Evolutionary conservation across 2,113 vertebrate genomes (phyloP).

Genomic region (Lipotes vexillifer): DNA sequence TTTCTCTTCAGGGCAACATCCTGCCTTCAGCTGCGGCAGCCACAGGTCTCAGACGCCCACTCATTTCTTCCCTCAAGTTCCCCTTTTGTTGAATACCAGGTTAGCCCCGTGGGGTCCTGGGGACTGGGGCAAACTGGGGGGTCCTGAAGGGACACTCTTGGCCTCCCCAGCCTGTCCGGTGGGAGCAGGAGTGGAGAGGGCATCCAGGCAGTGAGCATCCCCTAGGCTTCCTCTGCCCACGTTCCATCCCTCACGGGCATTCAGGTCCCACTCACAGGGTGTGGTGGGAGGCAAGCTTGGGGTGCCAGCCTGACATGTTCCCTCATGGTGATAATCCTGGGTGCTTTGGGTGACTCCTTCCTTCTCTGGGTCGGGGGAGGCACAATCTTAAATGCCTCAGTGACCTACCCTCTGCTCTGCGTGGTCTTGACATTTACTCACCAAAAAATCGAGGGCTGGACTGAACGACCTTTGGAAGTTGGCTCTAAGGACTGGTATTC

Average conservation of each 20-base stretch:
- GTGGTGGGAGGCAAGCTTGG: background rate
- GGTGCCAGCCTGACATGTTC: background rate
- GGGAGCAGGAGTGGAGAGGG: background rate
- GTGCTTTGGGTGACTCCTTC: background rate
- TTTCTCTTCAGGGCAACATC: background rate
- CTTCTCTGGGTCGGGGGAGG: background rate
- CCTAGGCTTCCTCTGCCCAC: background rate
- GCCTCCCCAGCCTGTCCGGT: background rate
- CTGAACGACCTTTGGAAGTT: background rate
- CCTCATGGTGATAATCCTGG: background rate
- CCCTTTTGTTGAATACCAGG: background rate
- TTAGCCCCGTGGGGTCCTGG: background rate
- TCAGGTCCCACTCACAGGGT: background rate
- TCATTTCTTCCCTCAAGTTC: background rate
- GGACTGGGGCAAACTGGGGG: background rate
- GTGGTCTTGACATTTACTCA: background rate
- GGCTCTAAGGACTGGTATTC: background rate
- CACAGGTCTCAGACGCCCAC: slow-evolving; percentile 61
- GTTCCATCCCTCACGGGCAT: background rate
- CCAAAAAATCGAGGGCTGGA: background rate
- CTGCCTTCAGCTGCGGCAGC: slow-evolving; percentile 8
- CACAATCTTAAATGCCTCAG: background rate
- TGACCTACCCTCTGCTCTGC: background rate
- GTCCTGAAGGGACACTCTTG: background rate
- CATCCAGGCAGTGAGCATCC: background rate